Base-by-base conservation (phyloP, 2,113 vertebrate species). In the Chaenogobius annularis region DNA sequence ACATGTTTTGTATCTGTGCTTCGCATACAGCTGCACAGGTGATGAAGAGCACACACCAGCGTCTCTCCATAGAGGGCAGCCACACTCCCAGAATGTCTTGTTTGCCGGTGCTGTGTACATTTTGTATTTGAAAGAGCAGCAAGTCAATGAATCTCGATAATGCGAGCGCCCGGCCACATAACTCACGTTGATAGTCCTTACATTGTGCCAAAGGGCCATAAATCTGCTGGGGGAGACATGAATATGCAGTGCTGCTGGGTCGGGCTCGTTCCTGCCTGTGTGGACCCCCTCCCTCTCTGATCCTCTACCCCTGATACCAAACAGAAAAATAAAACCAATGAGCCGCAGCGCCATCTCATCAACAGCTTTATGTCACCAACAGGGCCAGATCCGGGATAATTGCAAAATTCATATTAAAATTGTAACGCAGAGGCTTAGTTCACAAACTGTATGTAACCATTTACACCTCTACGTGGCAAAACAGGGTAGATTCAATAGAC, bases 51-150 rank as follows among this genome's bases (percentile, higher is more conserved):
- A 90, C 46, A 73, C 74, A 85, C 71, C 52, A 75, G 85, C 88
- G 87, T 82, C 86, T 93, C 93, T 96, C 95, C 78, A 95, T 87
- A 96, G 95, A 96, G 95, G 95, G 95, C 95, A 94, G 94, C 94
- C 94, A 91, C 90, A 92, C 55, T 93, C 93, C 89, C 95, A 82
- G 83, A 95, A 95, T 94, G 91, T 90, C 74, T 90, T 93, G 83
- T 91, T 92, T 91, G 73, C 93, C 88, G 76, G 84, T 87, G 73
- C 83, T 88, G 77, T 90, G 83, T 55, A 62, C 67, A 62, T 91
- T 92, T 85, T 86, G 87, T 90, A 80, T 70, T 94, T 93, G 82
- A 79, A 93, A 93, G 91, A 93, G 88, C 92, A 89, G 50, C 48
- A 85, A 92, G 94, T 94, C 86, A 94, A 94, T 95, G 94, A 95